Base-by-base conservation (phyloP, 2,113 vertebrate species). In the Pseudolaguvia tuberculata region DNA sequence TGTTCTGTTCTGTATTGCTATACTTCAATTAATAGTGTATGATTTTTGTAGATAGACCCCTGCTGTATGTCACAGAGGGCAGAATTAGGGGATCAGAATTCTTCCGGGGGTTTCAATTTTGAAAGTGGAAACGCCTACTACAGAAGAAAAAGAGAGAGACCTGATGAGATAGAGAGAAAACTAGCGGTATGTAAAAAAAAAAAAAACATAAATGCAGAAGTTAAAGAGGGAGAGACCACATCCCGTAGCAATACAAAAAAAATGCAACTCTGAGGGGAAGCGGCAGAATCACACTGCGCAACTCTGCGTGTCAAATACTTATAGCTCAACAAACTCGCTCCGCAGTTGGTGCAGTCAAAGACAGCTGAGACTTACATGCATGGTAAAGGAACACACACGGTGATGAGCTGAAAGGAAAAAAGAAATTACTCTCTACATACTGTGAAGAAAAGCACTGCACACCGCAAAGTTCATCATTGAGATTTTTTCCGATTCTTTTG, bases 141-240 rank as follows among this genome's bases (percentile, higher is more conserved):
- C 69, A 29, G 73, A 80, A 79, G 15, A 79, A 50, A n/a, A 39
- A 53, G 68, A 57, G 63, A 69, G 57, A 65, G 52, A 76, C 39
- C 1, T 9, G 45, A 42, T 4, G 62, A 68, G 42, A 39, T n/a
- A 57, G 45, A 71, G 31, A 48, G n/a, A n/a, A n/a, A n/a, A n/a
- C n/a, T n/a, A 55, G 58, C 21, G 55, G 48, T 45, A 61, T 81
- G 58, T 53, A 48, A 58, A 72, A 48, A 81, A 27, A 56, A 35
- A 56, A 39, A 35, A 56, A 62, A n/a, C n/a, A n/a, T n/a, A 76
- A 72, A 77, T 61, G 77, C 71, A 82, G 77, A 82, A 81, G 76
- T 52, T 69, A 13, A 75, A 61, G 59, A 75, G 23, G 58, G 70
- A 63, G 68, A 81, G 70, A 35, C 80, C 83, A 82, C 83, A 84